Evolutionary conservation across 2,888 invertebrate species (phyloP).

Genomic region (Drosophila mercatorum): DNA sequence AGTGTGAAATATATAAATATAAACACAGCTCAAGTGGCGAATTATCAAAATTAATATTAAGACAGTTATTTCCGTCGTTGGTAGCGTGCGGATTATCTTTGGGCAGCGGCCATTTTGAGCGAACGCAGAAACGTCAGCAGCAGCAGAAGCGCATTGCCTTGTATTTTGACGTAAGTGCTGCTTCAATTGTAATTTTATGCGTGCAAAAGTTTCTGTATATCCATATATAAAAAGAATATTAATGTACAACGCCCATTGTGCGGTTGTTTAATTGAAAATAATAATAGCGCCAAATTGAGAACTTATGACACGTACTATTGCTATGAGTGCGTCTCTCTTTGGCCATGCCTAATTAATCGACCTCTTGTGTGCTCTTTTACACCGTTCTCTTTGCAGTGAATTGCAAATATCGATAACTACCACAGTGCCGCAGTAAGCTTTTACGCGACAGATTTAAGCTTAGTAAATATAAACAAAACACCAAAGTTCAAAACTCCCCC

Average conservation of each 20-base stretch:
- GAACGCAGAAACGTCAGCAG: conserved; percentile 72
- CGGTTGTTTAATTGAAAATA: not conserved
- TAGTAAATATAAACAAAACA: conserved; percentile 53
- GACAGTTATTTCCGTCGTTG: conserved; percentile 15
- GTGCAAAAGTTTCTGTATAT: not conserved
- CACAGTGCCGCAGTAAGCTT: conserved; percentile 58
- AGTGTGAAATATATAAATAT: not conserved
- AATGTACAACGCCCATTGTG: no score
- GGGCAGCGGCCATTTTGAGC: conserved; percentile 77
- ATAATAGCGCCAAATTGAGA: conserved; percentile 22
- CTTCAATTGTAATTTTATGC: conserved; percentile 1
- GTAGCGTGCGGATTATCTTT: conserved; percentile 50
- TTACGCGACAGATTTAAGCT: conserved; percentile 41
- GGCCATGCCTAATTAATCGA: conserved; percentile 23
- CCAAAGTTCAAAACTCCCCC: conserved; percentile 45
- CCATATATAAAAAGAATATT: not conserved
- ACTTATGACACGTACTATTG: conserved; percentile 22
- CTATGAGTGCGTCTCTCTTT: conserved; percentile 19
- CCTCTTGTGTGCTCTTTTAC: not conserved
- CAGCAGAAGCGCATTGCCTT: conserved; percentile 48
- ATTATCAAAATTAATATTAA: conserved; percentile 4
- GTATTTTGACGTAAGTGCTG: conserved; percentile 54
- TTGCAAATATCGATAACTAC: conserved; percentile 48
- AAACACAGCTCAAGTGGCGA: not conserved
- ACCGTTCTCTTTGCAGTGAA: conserved; percentile 45